phyloP scores from a whole-genome alignment of 2,113 vertebrate species.

The Empidonax alnorum region DNA sequence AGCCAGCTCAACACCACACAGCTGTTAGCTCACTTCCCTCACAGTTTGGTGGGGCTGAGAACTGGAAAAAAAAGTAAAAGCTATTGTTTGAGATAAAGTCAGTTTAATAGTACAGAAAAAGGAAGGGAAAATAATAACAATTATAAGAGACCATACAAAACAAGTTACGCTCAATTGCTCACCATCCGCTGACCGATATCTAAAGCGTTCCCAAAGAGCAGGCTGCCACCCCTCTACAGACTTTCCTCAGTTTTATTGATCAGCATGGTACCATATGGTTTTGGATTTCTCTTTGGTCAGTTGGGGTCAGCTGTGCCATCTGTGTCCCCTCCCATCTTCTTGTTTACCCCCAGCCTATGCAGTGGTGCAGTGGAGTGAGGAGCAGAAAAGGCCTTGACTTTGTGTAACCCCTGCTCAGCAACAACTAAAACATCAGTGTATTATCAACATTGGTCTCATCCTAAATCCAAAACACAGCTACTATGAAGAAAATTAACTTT shows the following conservation, averaged over 20 bases:
- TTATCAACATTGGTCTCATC: neutral
- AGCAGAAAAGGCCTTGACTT: neutral
- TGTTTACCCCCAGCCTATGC: neutral
- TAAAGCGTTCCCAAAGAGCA: too few relatives aligned
- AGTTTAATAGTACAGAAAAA: neutral
- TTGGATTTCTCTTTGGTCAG: neutral
- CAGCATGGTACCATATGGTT: neutral
- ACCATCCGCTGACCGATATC: too few relatives aligned
- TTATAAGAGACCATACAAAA: neutral
- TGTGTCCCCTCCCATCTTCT: neutral
- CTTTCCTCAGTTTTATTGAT: neutral
- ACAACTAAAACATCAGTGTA: neutral
- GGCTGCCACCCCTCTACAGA: neutral
- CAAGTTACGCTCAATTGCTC: neutral
- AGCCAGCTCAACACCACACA: neutral
- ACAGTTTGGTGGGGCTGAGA: neutral
- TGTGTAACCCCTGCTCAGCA: neutral
- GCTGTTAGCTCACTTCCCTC: neutral
- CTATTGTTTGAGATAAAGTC: neutral
- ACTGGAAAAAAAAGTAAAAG: neutral
- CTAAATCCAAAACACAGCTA: neutral
- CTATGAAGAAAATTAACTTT: neutral
- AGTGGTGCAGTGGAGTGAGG: neutral
- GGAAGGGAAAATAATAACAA: neutral
- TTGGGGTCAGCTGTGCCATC: neutral